Evolutionary conservation across 2,888 invertebrate genomes (phyloP).

Genomic region (Ariolimax columbianus): DNA sequence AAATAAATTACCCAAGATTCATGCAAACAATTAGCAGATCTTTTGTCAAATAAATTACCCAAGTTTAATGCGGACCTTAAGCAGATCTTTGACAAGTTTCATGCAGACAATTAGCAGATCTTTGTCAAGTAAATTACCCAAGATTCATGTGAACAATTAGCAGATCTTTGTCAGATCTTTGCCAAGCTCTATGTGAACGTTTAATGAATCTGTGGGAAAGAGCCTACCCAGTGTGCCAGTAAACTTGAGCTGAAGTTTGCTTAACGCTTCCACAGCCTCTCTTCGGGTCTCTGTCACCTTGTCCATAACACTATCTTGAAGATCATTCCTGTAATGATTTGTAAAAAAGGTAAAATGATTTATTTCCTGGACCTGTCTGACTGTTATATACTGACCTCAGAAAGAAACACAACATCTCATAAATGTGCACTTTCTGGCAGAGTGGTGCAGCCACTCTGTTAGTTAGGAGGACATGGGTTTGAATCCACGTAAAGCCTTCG

Average conservation of each 20-base stretch:
- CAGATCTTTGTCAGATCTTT: too few species aligned
- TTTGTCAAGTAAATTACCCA: neutral
- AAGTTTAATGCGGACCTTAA: neutral
- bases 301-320: conserved; percentile 70
- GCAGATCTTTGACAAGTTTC: neutral
- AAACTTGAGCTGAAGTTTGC: conserved; percentile 68
- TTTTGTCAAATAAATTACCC: too few species aligned
- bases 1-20: too few species aligned
- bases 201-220: too few species aligned
- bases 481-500: too few species aligned
- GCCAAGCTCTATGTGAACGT: neutral
- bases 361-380: too few species aligned
- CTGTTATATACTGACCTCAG: too few species aligned
- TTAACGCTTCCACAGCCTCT: conserved; percentile 71
- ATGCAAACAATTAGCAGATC: too few species aligned
- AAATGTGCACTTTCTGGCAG: too few species aligned
- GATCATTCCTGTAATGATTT: conserved; percentile 59
- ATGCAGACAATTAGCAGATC: neutral
- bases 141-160: neutral
- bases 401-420: too few species aligned
- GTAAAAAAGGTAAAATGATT: neutral
- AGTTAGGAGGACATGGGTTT: too few species aligned
- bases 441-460: too few species aligned
- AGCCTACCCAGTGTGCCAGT: conserved; percentile 62
- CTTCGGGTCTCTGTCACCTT: conserved; percentile 70